Base-by-base conservation (phyloP, 1,140 invertebrate species). In the Temnothorax longispinosus region DNA sequence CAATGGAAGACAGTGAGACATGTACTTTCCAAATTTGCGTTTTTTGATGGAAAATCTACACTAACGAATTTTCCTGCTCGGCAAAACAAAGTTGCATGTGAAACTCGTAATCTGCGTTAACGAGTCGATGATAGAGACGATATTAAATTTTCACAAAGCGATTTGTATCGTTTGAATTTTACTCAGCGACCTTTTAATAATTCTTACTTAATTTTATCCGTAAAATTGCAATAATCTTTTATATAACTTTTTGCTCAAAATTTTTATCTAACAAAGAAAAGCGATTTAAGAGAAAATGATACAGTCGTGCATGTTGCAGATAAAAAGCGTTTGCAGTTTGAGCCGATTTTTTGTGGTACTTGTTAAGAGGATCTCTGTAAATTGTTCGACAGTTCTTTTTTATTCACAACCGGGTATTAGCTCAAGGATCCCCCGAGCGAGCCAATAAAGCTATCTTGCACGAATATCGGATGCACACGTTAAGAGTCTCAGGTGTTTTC, bases 341-440 rank as follows among this genome's bases (percentile, higher is more conserved):
- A 69, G 5, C 15, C 10, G 15, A 82, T 35, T 58, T 58, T 13
- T 18, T 72, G 2, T 58, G 27, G 47, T 58, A 11, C 27, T 60
- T 72, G 38, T 72, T 54, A 60, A 35, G 27, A 60, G 41, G 18
- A 74, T 81, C 21, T 52, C 1, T 21, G 15, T 27, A 71, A 56
- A 81, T 58, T 56, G 6, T 69, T 5, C 7, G 47, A n/a, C 77
- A n/a, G n/a, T 69, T 71, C 35, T 38, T 81, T 81, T 81, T 81
- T 56, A 56, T 44, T 69, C 38, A 77, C 27, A 41, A 54, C 11
- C 35, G 7, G 13, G n/a, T 54, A 52, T 71, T 27, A 71, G 13
- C 38, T 69, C 38, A 54, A 69, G 47, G n/a, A 71, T 65, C 32
- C 32, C 18, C 44, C 32, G 10, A 64, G 27, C 13, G 11, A 69